A percentile compares a stretch with the other conserved stretches of the same genome.
Conservation (phyloP, 2,113 vertebrate species). For the Tinamus guttatus region DNA sequence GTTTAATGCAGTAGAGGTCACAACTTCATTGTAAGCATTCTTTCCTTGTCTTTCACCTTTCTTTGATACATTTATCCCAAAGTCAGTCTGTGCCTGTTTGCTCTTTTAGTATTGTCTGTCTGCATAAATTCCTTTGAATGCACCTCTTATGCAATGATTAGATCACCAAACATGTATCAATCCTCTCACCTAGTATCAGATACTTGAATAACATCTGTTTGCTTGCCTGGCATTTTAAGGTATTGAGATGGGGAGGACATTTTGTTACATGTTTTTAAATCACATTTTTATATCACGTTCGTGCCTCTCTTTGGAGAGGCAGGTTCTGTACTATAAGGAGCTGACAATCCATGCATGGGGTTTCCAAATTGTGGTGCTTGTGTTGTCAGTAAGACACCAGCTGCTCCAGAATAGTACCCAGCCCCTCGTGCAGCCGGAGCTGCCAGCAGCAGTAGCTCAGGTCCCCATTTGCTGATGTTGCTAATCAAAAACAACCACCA, state of each 20-base stretch:
- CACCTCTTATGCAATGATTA: neutral
- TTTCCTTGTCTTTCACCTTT: constrained; percentile 24
- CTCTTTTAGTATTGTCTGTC: neutral
- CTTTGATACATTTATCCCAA: neutral
- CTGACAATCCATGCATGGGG: neutral
- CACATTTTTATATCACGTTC: neutral
- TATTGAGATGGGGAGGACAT: neutral
- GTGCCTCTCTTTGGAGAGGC: neutral
- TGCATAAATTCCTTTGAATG: neutral
- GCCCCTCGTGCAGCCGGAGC: neutral
- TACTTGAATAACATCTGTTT: neutral
- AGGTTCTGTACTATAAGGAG: neutral
- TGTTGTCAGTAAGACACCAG: neutral
- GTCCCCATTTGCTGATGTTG: neutral
- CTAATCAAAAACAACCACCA: neutral
- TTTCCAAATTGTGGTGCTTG: neutral
- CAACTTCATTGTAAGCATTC: constrained; percentile 3
- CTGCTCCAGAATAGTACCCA: neutral
- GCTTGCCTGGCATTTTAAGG: neutral
- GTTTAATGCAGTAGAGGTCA: constrained; percentile 23
- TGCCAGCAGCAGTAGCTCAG: neutral
- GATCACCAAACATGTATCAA: neutral
- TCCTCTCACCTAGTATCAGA: neutral
- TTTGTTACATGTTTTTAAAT: neutral
- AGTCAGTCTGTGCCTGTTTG: neutral